Evolutionary conservation across 2,113 vertebrate genomes (phyloP).

Genomic region (Odocoileus hemionus): DNA sequence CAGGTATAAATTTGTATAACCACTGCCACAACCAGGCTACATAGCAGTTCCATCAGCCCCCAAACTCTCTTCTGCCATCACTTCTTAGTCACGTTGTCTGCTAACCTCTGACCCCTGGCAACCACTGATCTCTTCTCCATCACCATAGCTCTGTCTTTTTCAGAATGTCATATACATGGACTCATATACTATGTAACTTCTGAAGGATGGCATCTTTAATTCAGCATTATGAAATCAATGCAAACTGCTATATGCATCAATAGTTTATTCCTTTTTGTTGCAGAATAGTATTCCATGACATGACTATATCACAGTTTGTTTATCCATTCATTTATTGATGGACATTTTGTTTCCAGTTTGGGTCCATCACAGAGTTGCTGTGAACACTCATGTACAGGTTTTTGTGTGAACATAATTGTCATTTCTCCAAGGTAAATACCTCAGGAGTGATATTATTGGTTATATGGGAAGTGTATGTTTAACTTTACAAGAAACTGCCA

Average conservation of each 20-base stretch:
- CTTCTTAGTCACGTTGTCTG: neutral
- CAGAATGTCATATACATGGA: neutral
- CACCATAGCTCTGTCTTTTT: neutral
- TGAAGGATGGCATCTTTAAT: neutral
- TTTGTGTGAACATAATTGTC: neutral
- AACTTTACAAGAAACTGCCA: neutral
- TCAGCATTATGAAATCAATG: neutral
- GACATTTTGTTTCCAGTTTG: neutral
- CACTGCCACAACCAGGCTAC: neutral
- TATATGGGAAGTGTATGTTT: neutral
- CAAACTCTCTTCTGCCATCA: neutral
- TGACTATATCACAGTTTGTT: neutral
- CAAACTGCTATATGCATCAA: neutral
- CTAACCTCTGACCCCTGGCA: neutral
- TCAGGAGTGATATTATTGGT: neutral
- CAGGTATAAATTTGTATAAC: neutral
- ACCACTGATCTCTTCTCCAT: neutral
- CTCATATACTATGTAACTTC: neutral
- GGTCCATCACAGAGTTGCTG: neutral
- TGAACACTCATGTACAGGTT: neutral
- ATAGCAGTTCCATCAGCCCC: neutral
- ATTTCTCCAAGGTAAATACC: neutral
- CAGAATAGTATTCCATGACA: neutral
- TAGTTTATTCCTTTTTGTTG: neutral
- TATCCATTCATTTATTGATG: neutral